These are phyloP conservation scores for Synergus umbraculus DNA, from an alignment of 2,888 invertebrate species.

Conservation along the genomic window DNA sequence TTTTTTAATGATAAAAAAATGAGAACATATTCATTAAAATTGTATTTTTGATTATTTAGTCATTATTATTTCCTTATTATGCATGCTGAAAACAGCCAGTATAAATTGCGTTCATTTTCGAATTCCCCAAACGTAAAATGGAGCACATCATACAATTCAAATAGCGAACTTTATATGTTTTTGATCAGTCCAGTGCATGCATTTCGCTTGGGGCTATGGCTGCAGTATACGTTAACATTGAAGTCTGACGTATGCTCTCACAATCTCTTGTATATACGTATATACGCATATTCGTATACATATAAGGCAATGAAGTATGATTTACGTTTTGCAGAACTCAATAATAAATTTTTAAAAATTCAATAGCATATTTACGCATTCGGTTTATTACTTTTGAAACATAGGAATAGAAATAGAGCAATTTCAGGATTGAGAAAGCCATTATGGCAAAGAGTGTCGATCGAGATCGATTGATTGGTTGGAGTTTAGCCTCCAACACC, in stretches of 20 bases:
- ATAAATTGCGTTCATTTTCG: constrained; percentile 4
- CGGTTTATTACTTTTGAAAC: not conserved
- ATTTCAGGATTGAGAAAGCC: not conserved
- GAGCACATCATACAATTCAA: constrained; percentile 15
- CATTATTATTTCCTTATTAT: not conserved
- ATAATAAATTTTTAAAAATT: not conserved
- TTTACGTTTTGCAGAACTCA: not conserved
- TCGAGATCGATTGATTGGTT: constrained; percentile 26
- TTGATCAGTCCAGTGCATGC: constrained; percentile 19
- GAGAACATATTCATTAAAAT: not conserved
- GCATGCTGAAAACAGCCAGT: not conserved
- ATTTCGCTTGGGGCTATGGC: constrained; percentile 11
- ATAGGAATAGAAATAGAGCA: constrained; percentile 19
- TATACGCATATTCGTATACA: no score
- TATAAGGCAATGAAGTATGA: constrained; percentile 4
- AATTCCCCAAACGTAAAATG: constrained; percentile 30
- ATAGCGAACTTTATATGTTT: constrained; percentile 32
- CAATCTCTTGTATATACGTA: no score
- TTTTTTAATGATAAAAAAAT: not conserved
- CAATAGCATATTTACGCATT: not conserved
- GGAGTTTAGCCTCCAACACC: constrained; percentile 13
- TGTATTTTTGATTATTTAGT: not conserved
- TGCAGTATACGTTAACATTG: not conserved
- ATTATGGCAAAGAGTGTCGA: constrained; percentile 34
- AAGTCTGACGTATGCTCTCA: no score